Evolutionary conservation across 2,797 vertebrate species (phyloP).

Genomic region (Phataginus tricuspis): DNA sequence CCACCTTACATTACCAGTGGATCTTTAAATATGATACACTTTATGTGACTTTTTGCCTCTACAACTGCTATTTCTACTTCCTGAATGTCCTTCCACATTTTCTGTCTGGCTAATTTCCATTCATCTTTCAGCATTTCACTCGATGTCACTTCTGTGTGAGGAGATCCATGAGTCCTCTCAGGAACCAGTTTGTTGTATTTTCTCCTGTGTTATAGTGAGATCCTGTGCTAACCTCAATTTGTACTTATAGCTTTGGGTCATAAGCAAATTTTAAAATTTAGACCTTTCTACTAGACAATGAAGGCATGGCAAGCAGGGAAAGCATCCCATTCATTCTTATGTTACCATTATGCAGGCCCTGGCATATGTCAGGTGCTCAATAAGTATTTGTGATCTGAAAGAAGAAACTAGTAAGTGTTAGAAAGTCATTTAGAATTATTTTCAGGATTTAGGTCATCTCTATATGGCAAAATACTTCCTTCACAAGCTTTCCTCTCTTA

Average conservation of each 20-base stretch:
- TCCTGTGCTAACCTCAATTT: neutral
- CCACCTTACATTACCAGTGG: neutral
- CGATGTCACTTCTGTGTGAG: neutral
- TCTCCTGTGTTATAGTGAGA: neutral
- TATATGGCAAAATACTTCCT: neutral
- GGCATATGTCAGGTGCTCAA: neutral
- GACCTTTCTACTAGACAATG: neutral
- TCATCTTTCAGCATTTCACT: slow-evolving; percentile 5
- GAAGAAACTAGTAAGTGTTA: neutral
- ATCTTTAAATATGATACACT: neutral
- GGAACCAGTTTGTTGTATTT: neutral
- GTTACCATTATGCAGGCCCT: neutral
- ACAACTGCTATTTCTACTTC: neutral
- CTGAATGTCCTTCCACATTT: neutral
- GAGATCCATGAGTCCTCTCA: neutral
- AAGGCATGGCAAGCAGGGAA: neutral
- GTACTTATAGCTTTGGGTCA: neutral
- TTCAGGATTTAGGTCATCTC: neutral
- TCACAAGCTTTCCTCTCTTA: neutral
- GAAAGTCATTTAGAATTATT: neutral
- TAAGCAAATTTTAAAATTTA: neutral
- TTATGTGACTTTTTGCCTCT: neutral
- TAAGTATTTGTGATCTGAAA: neutral
- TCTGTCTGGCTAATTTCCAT: neutral
- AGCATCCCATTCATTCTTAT: neutral